A percentile compares a stretch with the other conserved stretches of the same genome.
phyloP scores from a whole-genome alignment of 2,888 invertebrate species.

The Drosophila phalerata region DNA sequence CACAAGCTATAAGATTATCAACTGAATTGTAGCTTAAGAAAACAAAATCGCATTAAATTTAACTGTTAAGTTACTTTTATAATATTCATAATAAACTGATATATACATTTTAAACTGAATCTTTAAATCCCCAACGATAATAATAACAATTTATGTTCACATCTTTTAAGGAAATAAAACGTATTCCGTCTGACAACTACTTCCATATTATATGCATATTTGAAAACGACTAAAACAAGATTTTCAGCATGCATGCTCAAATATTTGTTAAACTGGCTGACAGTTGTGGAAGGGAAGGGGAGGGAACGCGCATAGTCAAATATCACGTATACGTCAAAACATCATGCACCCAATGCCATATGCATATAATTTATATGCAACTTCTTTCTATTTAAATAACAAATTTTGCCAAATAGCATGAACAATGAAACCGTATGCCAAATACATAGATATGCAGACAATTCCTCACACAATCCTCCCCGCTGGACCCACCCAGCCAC shows the following conservation, averaged over 20 bases:
- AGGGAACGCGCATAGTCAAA: slow-evolving; percentile 31
- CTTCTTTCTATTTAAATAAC: slow-evolving; percentile 71
- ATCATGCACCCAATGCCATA: slow-evolving; percentile 31
- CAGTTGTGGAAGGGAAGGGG: background rate
- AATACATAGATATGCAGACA: slow-evolving; percentile 30
- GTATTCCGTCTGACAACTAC: slow-evolving; percentile 2
- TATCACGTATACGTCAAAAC: slow-evolving; percentile 54
- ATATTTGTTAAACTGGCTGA: slow-evolving; percentile 17
- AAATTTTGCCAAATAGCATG: slow-evolving; percentile 59
- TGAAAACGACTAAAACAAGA: slow-evolving; percentile 17
- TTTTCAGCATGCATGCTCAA: slow-evolving; percentile 9
- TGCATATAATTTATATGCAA: slow-evolving; percentile 68
- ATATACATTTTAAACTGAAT: background rate
- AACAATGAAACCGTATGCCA: slow-evolving; percentile 67
- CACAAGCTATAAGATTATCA: background rate
- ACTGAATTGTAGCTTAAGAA: background rate
- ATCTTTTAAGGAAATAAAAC: background rate
- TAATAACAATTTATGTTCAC: background rate
- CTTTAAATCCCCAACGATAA: background rate
- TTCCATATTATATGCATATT: slow-evolving; percentile 17
- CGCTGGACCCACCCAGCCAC: background rate
- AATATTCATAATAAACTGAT: no score
- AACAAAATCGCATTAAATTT: background rate
- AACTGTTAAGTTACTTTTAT: no score
- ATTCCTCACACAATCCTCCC: background rate